These are phyloP conservation scores for Hymenopus coronatus DNA, from an alignment of 2,888 invertebrate species.

Conservation along the genomic window DNA sequence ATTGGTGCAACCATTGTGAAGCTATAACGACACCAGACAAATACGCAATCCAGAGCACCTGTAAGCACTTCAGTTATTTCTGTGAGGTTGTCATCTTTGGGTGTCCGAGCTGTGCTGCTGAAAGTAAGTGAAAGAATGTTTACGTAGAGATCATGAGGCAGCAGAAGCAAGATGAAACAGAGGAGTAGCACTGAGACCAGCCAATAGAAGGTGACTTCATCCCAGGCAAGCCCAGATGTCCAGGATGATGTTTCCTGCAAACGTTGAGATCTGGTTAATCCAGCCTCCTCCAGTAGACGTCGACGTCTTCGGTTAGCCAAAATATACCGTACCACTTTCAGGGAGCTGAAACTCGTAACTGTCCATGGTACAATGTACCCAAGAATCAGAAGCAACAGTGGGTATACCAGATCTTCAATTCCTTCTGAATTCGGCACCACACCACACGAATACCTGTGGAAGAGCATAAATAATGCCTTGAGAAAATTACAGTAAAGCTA, in stretches of 20 bases:
- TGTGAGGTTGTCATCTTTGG: background rate
- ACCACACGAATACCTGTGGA: constrained; percentile 14
- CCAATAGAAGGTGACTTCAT: constrained; percentile 22
- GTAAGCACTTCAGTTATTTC: constrained; percentile 24
- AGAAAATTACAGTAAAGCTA: too few relatives aligned
- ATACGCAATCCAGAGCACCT: constrained; percentile 36
- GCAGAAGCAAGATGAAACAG: constrained; percentile 19
- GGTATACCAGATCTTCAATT: constrained; percentile 31
- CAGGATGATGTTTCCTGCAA: background rate
- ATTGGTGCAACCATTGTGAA: constrained; percentile 37
- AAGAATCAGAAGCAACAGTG: constrained; percentile 34
- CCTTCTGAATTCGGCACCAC: background rate
- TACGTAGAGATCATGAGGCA: constrained; percentile 25
- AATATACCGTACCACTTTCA: constrained; percentile 25
- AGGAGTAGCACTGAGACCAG: constrained; percentile 20
- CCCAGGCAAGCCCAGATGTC: background rate
- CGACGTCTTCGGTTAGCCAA: constrained; percentile 32
- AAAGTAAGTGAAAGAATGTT: background rate
- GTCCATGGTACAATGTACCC: constrained; percentile 36
- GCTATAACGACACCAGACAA: constrained; percentile 39
- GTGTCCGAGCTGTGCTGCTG: constrained; percentile 22
- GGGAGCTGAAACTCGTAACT: constrained; percentile 31
- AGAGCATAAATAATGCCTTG: background rate
- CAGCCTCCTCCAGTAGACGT: constrained; percentile 33
- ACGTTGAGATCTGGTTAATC: constrained; percentile 26